Evolutionary conservation across 2,888 invertebrate genomes (phyloP).

Genomic region (Sympetrum striolatum): DNA sequence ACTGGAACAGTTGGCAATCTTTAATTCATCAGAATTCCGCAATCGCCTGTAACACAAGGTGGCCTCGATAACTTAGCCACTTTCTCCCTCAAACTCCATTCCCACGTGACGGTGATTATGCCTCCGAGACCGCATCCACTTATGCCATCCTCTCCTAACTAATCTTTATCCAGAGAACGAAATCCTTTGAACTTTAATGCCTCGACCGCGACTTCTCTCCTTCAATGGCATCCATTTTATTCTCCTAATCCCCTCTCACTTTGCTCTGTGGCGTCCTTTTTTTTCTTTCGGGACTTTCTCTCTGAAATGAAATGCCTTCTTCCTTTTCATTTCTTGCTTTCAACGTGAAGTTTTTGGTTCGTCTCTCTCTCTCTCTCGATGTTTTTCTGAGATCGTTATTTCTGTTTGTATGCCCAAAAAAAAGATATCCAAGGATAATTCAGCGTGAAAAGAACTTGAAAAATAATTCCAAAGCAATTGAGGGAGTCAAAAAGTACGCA

Average conservation of each 20-base stretch:
- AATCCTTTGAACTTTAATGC: not conserved
- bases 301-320: not conserved
- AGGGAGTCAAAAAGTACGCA: too few relatives aligned
- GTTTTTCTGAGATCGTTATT: not conserved
- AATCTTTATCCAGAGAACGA: not conserved
- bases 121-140: conserved; percentile 14
- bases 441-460: too few relatives aligned
- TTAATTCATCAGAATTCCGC: not conserved
- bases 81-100: not conserved
- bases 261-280: not conserved
- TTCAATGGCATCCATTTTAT: not conserved
- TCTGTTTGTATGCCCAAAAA: too few relatives aligned
- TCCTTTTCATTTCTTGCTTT: not conserved
- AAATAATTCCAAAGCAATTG: too few relatives aligned
- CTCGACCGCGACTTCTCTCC: not conserved
- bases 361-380: not conserved
- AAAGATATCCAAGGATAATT: too few relatives aligned
- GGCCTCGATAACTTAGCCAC: not conserved
- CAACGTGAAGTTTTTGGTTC: not conserved
- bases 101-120: conserved; percentile 2
- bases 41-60: not conserved
- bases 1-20: not conserved
- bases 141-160: not conserved
- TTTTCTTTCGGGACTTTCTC: too few relatives aligned
- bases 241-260: not conserved